Evolutionary conservation across 2,113 vertebrate genomes (phyloP), one percentile per base, ranked within the genome.

Genomic region (Craseonycteris thonglongyai): DNA sequence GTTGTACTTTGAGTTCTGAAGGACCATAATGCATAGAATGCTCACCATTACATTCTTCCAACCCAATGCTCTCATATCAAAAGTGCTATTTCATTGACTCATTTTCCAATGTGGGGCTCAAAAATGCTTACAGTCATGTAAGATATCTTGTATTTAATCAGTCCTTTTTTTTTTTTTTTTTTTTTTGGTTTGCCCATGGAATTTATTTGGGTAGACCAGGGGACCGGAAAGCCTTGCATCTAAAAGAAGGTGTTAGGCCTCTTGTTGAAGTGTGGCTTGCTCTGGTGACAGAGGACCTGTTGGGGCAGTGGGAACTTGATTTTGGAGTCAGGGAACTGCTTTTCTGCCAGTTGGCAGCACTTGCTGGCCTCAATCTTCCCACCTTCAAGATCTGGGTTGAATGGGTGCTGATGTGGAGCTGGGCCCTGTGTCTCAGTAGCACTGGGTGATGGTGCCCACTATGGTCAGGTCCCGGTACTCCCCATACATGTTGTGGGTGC

Each of bases 401-500:
- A 21, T 56, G 54, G 54, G 21, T 21, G 21, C 19, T 5, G 54
- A 21, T 21, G 21, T 7, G 18, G 54, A 19, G 54, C 54, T 21
- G 21, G 54, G 54, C 19, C 54, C 19, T 6, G 8, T 56, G 21
- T 56, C 54, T 21, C 6, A 7, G 54, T 12, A 99, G 98, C 99
- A 99, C 98, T 99, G 99, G n/a, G 99, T 99, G 98, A 99, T 99
- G 0, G 99, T 99, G 84, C 98, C 99, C 0, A 99, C 99, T 0
- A 99, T 99, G 96, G 99, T 99, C 98, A 99, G 96, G 96, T 99
- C 99, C 49, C 99, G 97, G 98, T 99, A 99, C 98, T 99, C 99
- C 58, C 99, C 98, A 98, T 99, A 99, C 99, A 99, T 99, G 97
- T 99, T 99, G 98, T 99, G 99, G 61, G 99, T 99, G 74, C 99